Percentiles rank a stretch among this genome's conserved stretches.
Conservation (phyloP, 1,140 invertebrate species). For the Gerris buenoi region DNA sequence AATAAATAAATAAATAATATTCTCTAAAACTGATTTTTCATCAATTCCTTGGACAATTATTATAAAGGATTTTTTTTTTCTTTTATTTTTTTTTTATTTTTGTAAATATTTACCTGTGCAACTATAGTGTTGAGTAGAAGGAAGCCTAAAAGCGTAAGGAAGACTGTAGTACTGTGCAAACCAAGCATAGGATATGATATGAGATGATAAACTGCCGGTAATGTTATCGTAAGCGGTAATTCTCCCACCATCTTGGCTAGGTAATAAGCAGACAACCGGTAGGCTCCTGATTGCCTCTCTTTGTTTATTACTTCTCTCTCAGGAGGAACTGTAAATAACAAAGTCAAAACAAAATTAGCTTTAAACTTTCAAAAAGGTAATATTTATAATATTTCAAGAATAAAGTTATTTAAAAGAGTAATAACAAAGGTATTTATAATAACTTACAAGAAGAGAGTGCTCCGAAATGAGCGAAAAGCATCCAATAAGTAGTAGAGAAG, state of each 20-base stretch:
- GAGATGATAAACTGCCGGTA: slow-evolving; percentile 63
- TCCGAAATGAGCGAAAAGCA: slow-evolving; percentile 68
- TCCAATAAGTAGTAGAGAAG: slow-evolving; percentile 75
- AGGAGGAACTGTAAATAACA: slow-evolving; percentile 46
- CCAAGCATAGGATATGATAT: slow-evolving; percentile 68
- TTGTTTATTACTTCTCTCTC: slow-evolving; percentile 73
- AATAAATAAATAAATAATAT: too few species aligned
- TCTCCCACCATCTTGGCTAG: slow-evolving; percentile 74
- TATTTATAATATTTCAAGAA: too few species aligned
- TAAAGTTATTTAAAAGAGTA: too few species aligned
- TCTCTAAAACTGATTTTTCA: too few species aligned
- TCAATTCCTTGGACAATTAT: too few species aligned
- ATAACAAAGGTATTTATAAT: not conserved
- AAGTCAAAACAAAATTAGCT: too few species aligned
- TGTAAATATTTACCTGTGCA: slow-evolving; percentile 52
- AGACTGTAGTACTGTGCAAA: slow-evolving; percentile 43
- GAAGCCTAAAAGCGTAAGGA: slow-evolving; percentile 53
- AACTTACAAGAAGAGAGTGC: slow-evolving; percentile 57
- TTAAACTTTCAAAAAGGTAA: too few species aligned
- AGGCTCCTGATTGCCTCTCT: slow-evolving; percentile 63
- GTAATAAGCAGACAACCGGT: slow-evolving; percentile 70
- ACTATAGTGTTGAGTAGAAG: slow-evolving; percentile 61
- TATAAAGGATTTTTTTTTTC: too few species aligned
- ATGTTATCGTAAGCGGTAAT: slow-evolving; percentile 55
- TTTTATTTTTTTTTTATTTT: too few species aligned